These are phyloP conservation scores for Cherax quadricarinatus DNA, from an alignment of 1,140 invertebrate genomes.

Conservation along the genomic window DNA sequence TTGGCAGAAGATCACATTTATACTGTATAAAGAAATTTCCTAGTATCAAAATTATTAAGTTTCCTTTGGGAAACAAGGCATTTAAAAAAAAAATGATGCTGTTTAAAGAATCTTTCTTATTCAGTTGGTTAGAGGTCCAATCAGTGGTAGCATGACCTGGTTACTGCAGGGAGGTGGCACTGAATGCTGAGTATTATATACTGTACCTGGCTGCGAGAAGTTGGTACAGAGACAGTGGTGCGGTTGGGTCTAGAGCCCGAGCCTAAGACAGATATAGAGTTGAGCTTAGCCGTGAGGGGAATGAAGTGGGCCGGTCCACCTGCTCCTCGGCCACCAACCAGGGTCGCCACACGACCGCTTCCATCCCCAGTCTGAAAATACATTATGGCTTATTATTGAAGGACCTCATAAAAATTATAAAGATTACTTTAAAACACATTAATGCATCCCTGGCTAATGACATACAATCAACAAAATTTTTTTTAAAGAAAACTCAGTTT, in stretches of 20 bases:
- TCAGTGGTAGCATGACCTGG: no score
- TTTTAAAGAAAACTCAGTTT: no score
- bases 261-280: constrained; percentile 48
- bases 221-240: constrained; percentile 27
- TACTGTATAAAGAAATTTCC: no score
- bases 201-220: constrained; percentile 26
- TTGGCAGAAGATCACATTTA: no score
- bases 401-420: background rate
- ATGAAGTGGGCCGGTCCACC: constrained; percentile 56
- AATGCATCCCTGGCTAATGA: background rate
- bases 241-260: constrained; percentile 45
- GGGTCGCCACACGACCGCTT: constrained; percentile 45
- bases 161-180: no score
- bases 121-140: no score
- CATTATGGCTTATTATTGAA: background rate
- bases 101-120: no score
- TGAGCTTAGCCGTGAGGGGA: constrained; percentile 50
- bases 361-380: constrained; percentile 49
- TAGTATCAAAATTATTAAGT: no score
- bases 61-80: no score
- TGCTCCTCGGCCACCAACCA: constrained; percentile 54
- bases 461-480: no score
- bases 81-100: no score
- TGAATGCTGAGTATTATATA: background rate
- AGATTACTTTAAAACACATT: background rate